Percentiles rank a stretch among this genome's conserved stretches.
phyloP scores from a whole-genome alignment of 1,140 invertebrate genomes.

The Riptortus pedestris region DNA sequence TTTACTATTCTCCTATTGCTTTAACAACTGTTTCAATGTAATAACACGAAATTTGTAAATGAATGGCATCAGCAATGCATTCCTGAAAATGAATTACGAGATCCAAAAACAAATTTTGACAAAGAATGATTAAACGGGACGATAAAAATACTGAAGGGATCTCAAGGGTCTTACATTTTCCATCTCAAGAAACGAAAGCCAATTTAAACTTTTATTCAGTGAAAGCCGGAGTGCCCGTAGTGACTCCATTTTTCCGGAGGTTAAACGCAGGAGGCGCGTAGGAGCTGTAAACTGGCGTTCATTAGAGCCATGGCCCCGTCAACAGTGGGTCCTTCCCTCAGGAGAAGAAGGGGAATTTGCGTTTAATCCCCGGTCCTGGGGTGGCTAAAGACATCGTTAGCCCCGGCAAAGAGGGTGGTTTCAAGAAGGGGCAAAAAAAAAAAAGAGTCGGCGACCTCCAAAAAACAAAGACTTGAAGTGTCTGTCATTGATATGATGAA shows the following conservation, averaged over 20 bases:
- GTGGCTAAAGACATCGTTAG: conserved; percentile 3
- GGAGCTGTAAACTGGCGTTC: conserved; percentile 2
- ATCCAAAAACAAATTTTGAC: no score
- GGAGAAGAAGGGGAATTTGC: neutral
- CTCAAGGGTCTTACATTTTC: no score
- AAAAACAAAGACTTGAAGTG: conserved; percentile 11
- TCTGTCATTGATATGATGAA: conserved; percentile 19
- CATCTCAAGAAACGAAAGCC: neutral
- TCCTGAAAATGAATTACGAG: no score
- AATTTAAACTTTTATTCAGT: conserved; percentile 1
- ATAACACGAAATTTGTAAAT: no score
- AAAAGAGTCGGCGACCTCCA: neutral
- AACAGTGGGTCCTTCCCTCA: neutral
- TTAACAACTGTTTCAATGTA: no score
- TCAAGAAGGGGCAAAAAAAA: neutral
- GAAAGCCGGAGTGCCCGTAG: neutral
- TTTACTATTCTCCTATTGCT: no score
- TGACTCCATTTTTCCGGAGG: neutral
- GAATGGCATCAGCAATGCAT: no score
- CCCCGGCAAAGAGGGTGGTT: no score
- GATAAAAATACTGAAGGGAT: no score
- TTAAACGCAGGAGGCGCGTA: neutral
- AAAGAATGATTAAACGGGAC: no score
- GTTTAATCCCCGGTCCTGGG: neutral
- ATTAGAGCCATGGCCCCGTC: no score